phyloP scores from a whole-genome alignment of 2,113 vertebrate species.

The Oceanites oceanicus region DNA sequence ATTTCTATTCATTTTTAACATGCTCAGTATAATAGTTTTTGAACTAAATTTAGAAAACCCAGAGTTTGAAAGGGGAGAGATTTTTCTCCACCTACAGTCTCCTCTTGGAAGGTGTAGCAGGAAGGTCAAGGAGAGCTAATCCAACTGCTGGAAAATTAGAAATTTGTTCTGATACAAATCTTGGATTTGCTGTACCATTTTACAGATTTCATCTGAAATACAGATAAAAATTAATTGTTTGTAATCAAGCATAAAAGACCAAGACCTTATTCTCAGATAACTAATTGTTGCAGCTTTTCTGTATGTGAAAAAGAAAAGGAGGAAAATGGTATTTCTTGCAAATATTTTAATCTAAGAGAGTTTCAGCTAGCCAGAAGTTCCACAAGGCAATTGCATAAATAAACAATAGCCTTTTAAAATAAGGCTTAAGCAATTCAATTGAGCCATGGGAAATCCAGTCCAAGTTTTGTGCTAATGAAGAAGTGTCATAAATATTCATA shows the following conservation, averaged over 20 bases:
- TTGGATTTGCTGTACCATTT: not conserved
- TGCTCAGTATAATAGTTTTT: not conserved
- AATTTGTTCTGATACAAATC: not conserved
- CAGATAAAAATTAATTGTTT: not conserved
- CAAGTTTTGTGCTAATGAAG: conserved; percentile 36
- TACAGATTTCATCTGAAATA: not conserved
- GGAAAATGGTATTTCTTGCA: not conserved
- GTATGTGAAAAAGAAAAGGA: not conserved
- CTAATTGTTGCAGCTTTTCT: not conserved
- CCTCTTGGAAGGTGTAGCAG: not conserved
- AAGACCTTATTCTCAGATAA: not conserved
- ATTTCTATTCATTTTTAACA: not conserved
- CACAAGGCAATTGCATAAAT: conserved; percentile 45
- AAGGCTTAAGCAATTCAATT: conserved; percentile 39
- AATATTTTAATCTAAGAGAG: not conserved
- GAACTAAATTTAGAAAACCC: not conserved
- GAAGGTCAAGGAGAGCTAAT: not conserved
- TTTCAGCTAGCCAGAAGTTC: conserved; percentile 14
- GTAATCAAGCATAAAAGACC: not conserved
- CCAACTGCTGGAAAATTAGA: not conserved
- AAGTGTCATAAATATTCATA: conserved; percentile 62
- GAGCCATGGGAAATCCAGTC: conserved; percentile 32
- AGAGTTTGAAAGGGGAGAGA: not conserved
- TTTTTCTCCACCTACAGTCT: not conserved
- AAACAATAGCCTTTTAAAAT: conserved; percentile 52